phyloP scores from a whole-genome alignment of 2,888 invertebrate genomes.

The Cheilosia grossa region DNA sequence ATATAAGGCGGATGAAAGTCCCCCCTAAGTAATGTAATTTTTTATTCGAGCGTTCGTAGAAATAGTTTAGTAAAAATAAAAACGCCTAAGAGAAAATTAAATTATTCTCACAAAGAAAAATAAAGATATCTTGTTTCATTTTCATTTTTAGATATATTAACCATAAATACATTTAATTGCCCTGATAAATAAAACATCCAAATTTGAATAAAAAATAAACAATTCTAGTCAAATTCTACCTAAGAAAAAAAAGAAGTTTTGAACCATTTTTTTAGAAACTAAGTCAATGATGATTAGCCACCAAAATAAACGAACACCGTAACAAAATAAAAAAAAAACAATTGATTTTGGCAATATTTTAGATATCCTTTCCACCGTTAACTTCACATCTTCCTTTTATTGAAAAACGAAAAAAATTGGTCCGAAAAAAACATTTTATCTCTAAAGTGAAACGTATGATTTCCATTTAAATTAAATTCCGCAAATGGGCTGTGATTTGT shows the following conservation, averaged over 20 bases:
- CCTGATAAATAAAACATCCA: conserved; percentile 74
- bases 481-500: conserved; percentile 79
- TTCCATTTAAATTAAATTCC: conserved; percentile 76
- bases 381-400: conserved; percentile 45
- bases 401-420: conserved; percentile 24
- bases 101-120: conserved; percentile 38
- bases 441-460: conserved; percentile 58
- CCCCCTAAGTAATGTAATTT: conserved; percentile 77
- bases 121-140: background rate
- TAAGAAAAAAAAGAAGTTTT: conserved; percentile 78
- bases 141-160: conserved; percentile 27
- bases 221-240: conserved; percentile 82
- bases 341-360: conserved; percentile 81
- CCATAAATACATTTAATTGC: conserved; percentile 65
- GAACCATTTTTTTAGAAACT: conserved; percentile 67
- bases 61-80: conserved; percentile 44
- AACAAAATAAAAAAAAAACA: conserved; percentile 76
- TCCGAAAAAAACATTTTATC: conserved; percentile 69
- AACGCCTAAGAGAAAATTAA: conserved; percentile 57
- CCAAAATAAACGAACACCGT: conserved; percentile 70
- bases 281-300: conserved; percentile 63
- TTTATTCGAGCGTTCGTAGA: conserved; percentile 76
- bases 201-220: conserved; percentile 55
- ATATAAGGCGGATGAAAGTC: conserved; percentile 82
- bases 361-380: conserved; percentile 23